Conservation (phyloP, 2,888 invertebrate species). For the Tenthredo livida region DNA sequence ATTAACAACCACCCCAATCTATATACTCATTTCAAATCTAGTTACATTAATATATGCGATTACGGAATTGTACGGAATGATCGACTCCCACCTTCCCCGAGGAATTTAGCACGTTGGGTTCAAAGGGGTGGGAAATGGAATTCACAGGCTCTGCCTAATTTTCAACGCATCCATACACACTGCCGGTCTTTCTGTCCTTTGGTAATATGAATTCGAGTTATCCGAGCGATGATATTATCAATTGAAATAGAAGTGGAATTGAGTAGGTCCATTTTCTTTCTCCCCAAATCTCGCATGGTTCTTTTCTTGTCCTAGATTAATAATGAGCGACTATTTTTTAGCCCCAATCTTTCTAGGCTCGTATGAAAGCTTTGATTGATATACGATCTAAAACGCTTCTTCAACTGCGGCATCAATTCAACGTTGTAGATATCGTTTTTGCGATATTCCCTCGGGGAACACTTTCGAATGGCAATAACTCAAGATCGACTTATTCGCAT, state of each 20-base stretch:
- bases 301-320: not conserved
- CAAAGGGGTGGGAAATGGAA: not conserved
- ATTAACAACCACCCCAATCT: too few species aligned
- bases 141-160: not conserved
- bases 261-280: not conserved
- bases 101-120: not conserved
- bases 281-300: not conserved
- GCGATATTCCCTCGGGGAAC: not conserved
- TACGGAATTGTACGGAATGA: not conserved
- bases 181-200: not conserved
- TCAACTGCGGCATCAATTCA: not conserved
- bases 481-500: not conserved
- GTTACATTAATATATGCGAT: not conserved
- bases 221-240: not conserved
- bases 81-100: not conserved
- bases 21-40: too few species aligned
- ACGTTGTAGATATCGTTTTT: not conserved
- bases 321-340: not conserved
- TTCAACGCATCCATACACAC: not conserved
- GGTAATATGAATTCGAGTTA: not conserved
- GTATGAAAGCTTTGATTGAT: not conserved
- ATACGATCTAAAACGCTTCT: not conserved
- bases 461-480: slow-evolving; percentile 27
- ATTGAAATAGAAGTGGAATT: not conserved
- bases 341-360: not conserved